These are phyloP conservation scores for Vidua macroura DNA, from an alignment of 2,113 vertebrate genomes.

Conservation along the genomic window DNA sequence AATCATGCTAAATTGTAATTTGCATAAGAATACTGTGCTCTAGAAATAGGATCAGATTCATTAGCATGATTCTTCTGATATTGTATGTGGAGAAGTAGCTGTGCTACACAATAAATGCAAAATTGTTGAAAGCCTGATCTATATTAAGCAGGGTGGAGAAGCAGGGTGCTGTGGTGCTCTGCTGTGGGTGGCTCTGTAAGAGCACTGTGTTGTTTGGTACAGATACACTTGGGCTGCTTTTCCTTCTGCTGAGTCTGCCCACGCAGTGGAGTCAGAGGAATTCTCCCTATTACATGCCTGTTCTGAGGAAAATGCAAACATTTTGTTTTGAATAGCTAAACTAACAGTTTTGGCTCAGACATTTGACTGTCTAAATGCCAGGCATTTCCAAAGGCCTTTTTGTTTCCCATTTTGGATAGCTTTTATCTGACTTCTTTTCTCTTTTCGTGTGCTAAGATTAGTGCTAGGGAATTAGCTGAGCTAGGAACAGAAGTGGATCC, in stretches of 20 bases:
- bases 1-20: neutral
- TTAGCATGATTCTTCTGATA: neutral
- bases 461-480: neutral
- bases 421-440: conserved; percentile 10
- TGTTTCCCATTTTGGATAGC: conserved; percentile 31
- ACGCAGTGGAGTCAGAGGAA: neutral
- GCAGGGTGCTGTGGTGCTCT: neutral
- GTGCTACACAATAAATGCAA: neutral
- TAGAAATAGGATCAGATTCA: neutral
- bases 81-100: neutral
- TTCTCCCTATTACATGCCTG: neutral
- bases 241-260: neutral
- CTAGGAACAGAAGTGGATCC: neutral
- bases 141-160: rapidly evolving
- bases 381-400: conserved; percentile 25
- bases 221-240: neutral
- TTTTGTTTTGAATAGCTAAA: conserved; percentile 34
- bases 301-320: conserved; percentile 32
- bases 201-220: neutral
- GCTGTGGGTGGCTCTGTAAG: neutral
- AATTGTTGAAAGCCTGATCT: rapidly evolving
- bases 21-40: neutral
- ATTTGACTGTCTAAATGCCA: conserved; percentile 28
- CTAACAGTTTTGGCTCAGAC: conserved; percentile 27
- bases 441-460: neutral